Evolutionary conservation across 2,797 vertebrate species (phyloP), one percentile per base, ranked within the genome.

Genomic region (Sebastes hopkinsi): DNA sequence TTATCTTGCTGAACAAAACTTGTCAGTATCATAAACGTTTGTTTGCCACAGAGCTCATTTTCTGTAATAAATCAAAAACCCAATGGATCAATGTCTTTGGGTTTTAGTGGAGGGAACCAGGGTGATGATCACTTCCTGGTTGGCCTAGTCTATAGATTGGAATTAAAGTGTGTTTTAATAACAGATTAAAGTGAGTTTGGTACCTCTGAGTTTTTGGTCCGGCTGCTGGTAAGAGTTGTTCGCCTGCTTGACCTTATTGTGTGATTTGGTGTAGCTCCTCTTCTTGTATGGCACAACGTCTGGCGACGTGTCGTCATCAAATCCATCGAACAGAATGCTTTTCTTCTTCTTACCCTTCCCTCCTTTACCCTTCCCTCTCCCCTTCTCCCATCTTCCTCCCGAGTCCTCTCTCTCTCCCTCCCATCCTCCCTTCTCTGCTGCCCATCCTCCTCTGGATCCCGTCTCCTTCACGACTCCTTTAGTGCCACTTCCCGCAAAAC

Each of bases 151-250:
- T 50, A 18, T 20, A 52, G 50, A 52, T n/a, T n/a, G 50, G 50
- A n/a, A 52, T 52, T 20, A 52, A 52, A 52, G 8, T 52, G 18
- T 9, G 50, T n/a, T 52, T 52, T 9, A 58, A 30, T 20, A 1
- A 36, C 1, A 69, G 14, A 3, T 29, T 29, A 11, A 12, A 7
- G 13, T 22, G 0, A 4, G 10, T 18, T 9, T 4, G 7, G 2
- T 80, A 94, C 94, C 93, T 94, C 94, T 70, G 75, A 62, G 25
- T 16, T 75, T 84, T 65, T 94, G 94, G 89, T 95, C 78, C 0
- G 94, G 94, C 79, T 94, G 92, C 0, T 11, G 71, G 83, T 94
- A 95, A 1, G 23, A 12, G 5, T 29, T 4, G 22, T 1, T 29
- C 0, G 1, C 0, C 38, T 68, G 8, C 5, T 34, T 68, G 42